Evolutionary conservation across 2,888 invertebrate species (phyloP), one percentile per base, ranked within the genome.

Genomic region (Eretmocerus hayati): DNA sequence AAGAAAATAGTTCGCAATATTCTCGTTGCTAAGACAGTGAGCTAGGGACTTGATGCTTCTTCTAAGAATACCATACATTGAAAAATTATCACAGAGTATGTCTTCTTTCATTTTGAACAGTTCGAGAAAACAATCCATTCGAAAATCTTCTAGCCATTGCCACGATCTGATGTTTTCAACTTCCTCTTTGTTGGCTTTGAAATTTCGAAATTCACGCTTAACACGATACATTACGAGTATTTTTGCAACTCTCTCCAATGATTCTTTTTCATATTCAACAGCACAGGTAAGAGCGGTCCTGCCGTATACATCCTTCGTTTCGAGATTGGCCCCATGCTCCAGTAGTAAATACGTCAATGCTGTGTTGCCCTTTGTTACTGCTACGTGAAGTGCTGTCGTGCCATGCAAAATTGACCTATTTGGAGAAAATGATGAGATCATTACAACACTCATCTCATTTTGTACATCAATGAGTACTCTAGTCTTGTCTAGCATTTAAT

Each of bases 351-450:
- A 39, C 3, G 9, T 9, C 8, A 50, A 13, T 2, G 26, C 33
- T 5, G 30, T 15, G 9, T 39, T 42, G 13, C 38, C 39, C 15
- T 30, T 15, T 1, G 38, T 33, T 20, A 42, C 43, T 8, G 50
- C 46, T 5, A 42, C 39, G 19, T 50, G 50, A n/a, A 50, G 42
- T n/a, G 35, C 50, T n/a, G 46, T 42, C 5, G 42, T 30, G 5
- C 31, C 8, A 8, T 42, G 42, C 4, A 46, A 26, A 26, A 46
- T 11, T 4, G 16, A 13, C 19, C 49, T 49, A 13, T 30, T 4
- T 5, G 30, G n/a, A n/a, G n/a, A n/a, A n/a, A n/a, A n/a, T n/a
- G n/a, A n/a, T n/a, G n/a, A n/a, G n/a, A n/a, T n/a, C n/a, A n/a
- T n/a, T n/a, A n/a, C n/a, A n/a, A n/a, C n/a, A n/a, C n/a, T n/a